Evolutionary conservation across 2,797 vertebrate species (phyloP), one percentile per base, ranked within the genome.

Genomic region (Sebastes miniatus): DNA sequence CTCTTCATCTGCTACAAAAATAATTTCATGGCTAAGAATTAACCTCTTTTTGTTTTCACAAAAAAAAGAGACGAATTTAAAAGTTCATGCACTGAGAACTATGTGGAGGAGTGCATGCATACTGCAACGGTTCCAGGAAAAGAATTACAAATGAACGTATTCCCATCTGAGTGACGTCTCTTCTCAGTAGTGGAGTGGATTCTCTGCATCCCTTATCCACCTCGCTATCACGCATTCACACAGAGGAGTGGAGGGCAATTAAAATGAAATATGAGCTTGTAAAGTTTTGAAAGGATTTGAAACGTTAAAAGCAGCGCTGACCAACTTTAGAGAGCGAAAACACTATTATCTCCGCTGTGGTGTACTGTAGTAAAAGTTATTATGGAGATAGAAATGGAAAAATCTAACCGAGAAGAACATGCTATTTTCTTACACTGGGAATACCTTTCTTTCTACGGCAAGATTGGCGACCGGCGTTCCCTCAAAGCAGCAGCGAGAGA

Each of bases 251-350:
- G 43, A 79, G 59, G 68, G 77, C 69, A 75, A 88, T 95, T 92
- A 91, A 92, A 94, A 91, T 93, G 82, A 95, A 90, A 87, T 92
- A 93, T 73, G 67, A 70, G 63, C 62, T 86, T 18, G 10, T 92
- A 89, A 94, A 90, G 62, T 88, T 77, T 78, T 50, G 69, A 88
- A 79, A 83, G 73, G 73, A 89, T 91, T 86, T 85, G 24, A 92
- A 91, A 91, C 43, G 69, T 82, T 89, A 83, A 93, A 93, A 88
- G 83, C 73, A 88, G 83, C 73, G 71, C 73, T 62, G 43, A 86
- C 79, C 70, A 87, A 80, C 70, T 80, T 80, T 69, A 56, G 69
- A 87, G 62, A 88, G 34, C 5, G 54, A 86, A 92, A 83, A 79
- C 34, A 24, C 36, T 73, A 18, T 47, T 70, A 80, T 79, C 68